Percentiles rank a stretch among this genome's conserved stretches.
These are phyloP conservation scores for Rhodinocichla rosea DNA, from an alignment of 2,113 vertebrate species.

Conservation along the genomic window DNA sequence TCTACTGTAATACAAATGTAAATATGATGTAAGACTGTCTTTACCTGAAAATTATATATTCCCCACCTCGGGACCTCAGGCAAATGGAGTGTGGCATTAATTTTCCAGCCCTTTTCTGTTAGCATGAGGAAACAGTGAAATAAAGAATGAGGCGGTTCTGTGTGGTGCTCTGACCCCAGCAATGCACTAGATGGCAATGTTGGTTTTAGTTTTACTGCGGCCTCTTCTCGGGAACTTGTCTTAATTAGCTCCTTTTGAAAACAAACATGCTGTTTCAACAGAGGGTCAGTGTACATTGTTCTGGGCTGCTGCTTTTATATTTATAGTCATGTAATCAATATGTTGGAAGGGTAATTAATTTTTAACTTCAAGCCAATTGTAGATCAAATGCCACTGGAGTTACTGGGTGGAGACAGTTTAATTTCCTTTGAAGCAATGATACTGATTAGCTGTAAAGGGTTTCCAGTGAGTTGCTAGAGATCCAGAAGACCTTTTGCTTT, in stretches of 20 bases:
- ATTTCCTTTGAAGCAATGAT: slow-evolving; percentile 73
- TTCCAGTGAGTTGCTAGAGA: not conserved
- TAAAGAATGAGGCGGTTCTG: fast-evolving
- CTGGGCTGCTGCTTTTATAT: slow-evolving; percentile 76
- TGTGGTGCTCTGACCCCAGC: not conserved
- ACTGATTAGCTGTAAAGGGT: slow-evolving; percentile 63
- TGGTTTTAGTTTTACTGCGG: slow-evolving; percentile 42
- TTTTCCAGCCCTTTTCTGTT: not conserved
- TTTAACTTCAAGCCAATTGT: slow-evolving; percentile 77
- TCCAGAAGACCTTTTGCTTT: slow-evolving; percentile 58
- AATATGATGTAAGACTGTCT: not conserved
- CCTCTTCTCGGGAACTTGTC: not conserved
- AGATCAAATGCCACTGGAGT: slow-evolving; percentile 75
- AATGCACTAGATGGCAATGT: slow-evolving; percentile 73
- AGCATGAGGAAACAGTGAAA: not conserved
- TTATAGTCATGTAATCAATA: slow-evolving; percentile 82
- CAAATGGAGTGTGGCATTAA: not conserved
- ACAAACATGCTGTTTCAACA: slow-evolving; percentile 77
- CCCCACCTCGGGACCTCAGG: not conserved
- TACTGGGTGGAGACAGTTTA: slow-evolving; percentile 71
- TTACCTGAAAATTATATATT: not conserved
- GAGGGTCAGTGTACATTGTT: slow-evolving; percentile 71
- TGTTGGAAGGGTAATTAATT: slow-evolving; percentile 82
- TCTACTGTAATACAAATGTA: not conserved
- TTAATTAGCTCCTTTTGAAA: slow-evolving; percentile 73